A percentile compares a stretch with the other conserved stretches of the same genome.
These are phyloP conservation scores for Drosophila seguyi DNA, from an alignment of 1,140 invertebrate genomes.

Conservation along the genomic window DNA sequence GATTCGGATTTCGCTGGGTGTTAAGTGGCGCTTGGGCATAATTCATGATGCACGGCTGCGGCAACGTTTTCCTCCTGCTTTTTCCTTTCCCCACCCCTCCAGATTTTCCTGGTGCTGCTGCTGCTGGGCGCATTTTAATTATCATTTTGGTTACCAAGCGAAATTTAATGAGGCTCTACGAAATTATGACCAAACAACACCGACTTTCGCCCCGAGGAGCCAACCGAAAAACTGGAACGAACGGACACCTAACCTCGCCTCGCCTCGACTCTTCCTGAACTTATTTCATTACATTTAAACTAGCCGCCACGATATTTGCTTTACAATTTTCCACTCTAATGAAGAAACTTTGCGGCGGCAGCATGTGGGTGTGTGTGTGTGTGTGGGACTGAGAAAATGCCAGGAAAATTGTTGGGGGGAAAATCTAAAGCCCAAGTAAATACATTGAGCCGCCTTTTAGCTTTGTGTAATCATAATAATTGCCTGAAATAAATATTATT, in stretches of 20 bases:
- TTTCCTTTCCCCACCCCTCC: no score
- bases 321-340: constrained; percentile 69
- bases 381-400: constrained; percentile 16
- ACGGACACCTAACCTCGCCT: constrained; percentile 30
- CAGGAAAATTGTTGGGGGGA: constrained; percentile 2
- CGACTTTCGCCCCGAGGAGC: constrained; percentile 27
- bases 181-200: constrained; percentile 67
- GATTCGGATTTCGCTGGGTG: constrained; percentile 25
- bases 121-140: constrained; percentile 66
- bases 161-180: constrained; percentile 66
- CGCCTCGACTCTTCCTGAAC: constrained; percentile 33
- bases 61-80: constrained; percentile 11
- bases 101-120: constrained; percentile 1
- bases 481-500: not conserved
- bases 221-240: not conserved
- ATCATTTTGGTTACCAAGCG: constrained; percentile 71
- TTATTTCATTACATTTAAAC: constrained; percentile 71
- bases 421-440: constrained; percentile 16
- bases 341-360: constrained; percentile 56
- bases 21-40: constrained; percentile 53
- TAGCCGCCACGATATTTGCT: constrained; percentile 60
- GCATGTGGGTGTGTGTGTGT: constrained; percentile 1
- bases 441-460: constrained; percentile 27
- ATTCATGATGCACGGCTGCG: constrained; percentile 45
- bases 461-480: constrained; percentile 22